Percentiles rank a stretch among this genome's conserved stretches.
phyloP scores from a whole-genome alignment of 2,888 invertebrate species.

The Brenthis hecate region DNA sequence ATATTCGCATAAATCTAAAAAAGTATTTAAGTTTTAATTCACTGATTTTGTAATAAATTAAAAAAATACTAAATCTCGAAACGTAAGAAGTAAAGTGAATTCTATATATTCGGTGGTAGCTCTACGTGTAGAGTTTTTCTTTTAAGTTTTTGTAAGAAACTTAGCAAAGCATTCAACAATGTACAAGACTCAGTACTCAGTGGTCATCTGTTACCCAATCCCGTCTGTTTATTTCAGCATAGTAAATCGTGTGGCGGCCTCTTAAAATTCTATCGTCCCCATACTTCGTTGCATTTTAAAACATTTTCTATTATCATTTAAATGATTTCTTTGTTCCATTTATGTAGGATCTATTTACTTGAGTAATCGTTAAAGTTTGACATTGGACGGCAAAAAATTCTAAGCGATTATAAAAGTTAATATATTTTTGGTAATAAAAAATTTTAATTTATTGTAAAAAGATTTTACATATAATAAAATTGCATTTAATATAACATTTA shows the following conservation, averaged over 20 bases:
- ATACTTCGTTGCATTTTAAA: neutral
- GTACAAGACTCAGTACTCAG: neutral
- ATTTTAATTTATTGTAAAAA: neutral
- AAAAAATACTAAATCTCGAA: too few relatives aligned
- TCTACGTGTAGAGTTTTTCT: too few relatives aligned
- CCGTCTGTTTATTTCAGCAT: neutral
- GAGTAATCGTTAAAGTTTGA: neutral
- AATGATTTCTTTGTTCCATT: conserved; percentile 1
- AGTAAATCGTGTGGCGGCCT: conserved; percentile 9
- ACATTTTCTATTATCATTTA: conserved; percentile 16
- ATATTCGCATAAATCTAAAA: too few relatives aligned
- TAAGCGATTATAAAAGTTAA: neutral
- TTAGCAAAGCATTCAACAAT: neutral
- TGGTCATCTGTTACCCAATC: neutral
- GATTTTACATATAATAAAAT: too few relatives aligned
- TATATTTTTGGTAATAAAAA: neutral
- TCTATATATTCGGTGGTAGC: too few relatives aligned
- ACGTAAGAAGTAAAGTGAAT: too few relatives aligned
- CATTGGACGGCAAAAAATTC: neutral
- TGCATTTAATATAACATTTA: too few relatives aligned
- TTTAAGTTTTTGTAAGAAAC: neutral
- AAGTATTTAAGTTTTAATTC: too few relatives aligned
- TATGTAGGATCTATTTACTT: neutral
- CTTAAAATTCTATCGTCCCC: neutral
- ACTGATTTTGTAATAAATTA: too few relatives aligned